Base-by-base conservation (phyloP, 2,797 vertebrate species). In the Miichthys miiuy region DNA sequence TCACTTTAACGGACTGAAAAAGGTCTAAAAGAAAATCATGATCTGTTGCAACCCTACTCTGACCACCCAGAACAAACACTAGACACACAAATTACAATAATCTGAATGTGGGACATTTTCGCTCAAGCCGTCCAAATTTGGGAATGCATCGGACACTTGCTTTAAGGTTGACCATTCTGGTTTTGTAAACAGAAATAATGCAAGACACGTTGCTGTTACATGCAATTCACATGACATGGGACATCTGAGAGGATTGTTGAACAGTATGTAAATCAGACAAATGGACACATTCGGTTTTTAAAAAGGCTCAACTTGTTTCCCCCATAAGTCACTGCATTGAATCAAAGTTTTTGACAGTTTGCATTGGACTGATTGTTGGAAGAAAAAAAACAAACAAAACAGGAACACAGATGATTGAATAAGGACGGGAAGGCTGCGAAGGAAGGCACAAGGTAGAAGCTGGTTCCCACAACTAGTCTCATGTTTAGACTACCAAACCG, bases 391-490 rank as follows among this genome's bases (percentile, higher is more conserved):
- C 54, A 25, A 46, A 57, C 25, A 72, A 63, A 62, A 75, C 48
- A 71, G 44, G 47, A 74, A 67, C 44, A 70, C 7, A 11, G 61
- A 86, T 82, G 81, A 82, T 70, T 6, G 69, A 87, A 71, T 17
- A 64, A 85, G 56, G 85, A 90, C 68, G 78, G 72, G 68, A 75
- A 83, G 76, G 76, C 61, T 78, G 73, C 55, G 73, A 76, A 86
- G 74, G 75, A 93, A 94, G 93, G 92, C 94, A 93, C 92, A 73
- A 79, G 80, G 81, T 83, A 75, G 83, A 91, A 88, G 72, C 86
- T 75, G 81, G 67, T 77, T 82, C 81, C 85, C 81, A 64, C 74
- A 68, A 54, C 83, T 81, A 75, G 51, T 86, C 83, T 79, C 50
- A 13, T 3, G 50, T 82, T 75, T 68, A 74, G 54, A n/a, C 72